Conservation (phyloP, 2,888 invertebrate species). For the Trilocha varians region DNA sequence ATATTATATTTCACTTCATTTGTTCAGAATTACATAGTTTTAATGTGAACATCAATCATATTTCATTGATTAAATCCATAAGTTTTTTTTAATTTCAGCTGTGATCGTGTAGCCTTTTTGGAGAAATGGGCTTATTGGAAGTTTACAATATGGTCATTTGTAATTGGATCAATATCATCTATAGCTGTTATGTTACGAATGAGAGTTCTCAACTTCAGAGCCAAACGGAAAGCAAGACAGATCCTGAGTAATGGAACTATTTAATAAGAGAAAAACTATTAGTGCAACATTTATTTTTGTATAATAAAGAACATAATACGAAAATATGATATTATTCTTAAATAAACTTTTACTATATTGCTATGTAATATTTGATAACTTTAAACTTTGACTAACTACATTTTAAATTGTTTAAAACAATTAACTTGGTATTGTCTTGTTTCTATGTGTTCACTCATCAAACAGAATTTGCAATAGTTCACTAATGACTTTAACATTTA, state of each 20-base stretch:
- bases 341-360: no score
- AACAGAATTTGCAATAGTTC: conserved; percentile 80
- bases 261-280: conserved; percentile 15
- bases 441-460: conserved; percentile 21
- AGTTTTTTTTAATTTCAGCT: conserved; percentile 70
- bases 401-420: no score
- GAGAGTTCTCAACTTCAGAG: conserved; percentile 77
- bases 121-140: conserved; percentile 90
- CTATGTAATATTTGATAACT: no score
- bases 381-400: no score
- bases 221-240: conserved; percentile 79
- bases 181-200: conserved; percentile 77
- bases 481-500: conserved; percentile 88
- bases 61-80: background rate
- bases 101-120: conserved; percentile 87
- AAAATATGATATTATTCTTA: background rate
- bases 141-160: conserved; percentile 82
- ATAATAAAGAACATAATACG: background rate
- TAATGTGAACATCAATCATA: background rate
- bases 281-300: background rate
- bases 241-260: conserved; percentile 78
- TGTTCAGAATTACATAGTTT: no score
- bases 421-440: no score
- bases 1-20: no score
- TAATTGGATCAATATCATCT: conserved; percentile 77